Evolutionary conservation across 2,888 invertebrate species (phyloP).

Genomic region (Xylota segnis): DNA sequence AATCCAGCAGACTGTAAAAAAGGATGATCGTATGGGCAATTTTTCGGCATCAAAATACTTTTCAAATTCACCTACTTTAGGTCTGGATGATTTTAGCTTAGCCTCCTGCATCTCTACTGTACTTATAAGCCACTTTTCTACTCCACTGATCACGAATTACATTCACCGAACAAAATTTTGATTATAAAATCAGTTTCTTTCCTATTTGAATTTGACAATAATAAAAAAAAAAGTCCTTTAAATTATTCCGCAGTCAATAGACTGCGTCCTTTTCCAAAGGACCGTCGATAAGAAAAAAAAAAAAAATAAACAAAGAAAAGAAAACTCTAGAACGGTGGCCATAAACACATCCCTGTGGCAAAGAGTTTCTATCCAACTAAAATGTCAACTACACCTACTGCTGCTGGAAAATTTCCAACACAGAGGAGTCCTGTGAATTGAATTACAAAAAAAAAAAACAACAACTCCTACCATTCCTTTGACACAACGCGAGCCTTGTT

Average conservation of each 20-base stretch:
- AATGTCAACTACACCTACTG: conserved; percentile 17
- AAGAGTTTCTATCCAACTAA: conserved; percentile 1
- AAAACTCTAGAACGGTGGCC: conserved; percentile 1
- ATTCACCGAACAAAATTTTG: neutral
- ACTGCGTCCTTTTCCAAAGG: neutral
- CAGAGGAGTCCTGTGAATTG: neutral
- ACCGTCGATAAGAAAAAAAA: neutral
- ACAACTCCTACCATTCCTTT: conserved; percentile 15
- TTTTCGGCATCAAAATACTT: neutral
- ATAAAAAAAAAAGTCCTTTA: conserved; percentile 29
- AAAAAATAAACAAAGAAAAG: too few species aligned
- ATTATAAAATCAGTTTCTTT: neutral
- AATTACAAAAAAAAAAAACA: conserved; percentile 9
- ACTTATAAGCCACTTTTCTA: conserved; percentile 3
- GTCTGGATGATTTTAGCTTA: neutral
- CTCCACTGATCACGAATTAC: neutral
- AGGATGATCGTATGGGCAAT: too few species aligned
- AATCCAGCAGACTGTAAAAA: too few species aligned
- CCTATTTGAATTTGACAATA: conserved; percentile 8
- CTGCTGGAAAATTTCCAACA: conserved; percentile 3
- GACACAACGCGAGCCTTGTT: conserved; percentile 47
- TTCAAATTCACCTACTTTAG: neutral
- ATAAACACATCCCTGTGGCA: conserved; percentile 19
- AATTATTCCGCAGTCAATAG: conserved; percentile 28
- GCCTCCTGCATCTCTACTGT: neutral